Percentiles rank a stretch among this genome's conserved stretches.
These are phyloP conservation scores for Stomatorhinus walkeri DNA, from an alignment of 2,797 vertebrate genomes.

Conservation along the genomic window DNA sequence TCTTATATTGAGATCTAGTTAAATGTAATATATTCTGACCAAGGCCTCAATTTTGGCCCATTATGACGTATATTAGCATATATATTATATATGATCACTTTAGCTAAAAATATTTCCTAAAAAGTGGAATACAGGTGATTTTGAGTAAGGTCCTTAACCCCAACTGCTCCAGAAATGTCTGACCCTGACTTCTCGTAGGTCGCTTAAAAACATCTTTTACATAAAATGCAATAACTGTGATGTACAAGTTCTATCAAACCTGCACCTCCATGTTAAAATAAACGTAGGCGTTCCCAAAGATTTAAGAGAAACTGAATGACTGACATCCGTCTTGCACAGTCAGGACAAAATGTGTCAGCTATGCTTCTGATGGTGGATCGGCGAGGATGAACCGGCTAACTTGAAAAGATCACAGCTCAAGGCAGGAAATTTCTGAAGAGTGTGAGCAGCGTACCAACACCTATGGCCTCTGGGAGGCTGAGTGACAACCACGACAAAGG, in stretches of 20 bases:
- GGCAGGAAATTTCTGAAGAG: neutral
- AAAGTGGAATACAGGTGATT: too few relatives aligned
- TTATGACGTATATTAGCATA: neutral
- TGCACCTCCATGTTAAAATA: neutral
- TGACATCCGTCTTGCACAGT: neutral
- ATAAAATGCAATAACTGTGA: neutral
- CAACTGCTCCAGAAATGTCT: neutral
- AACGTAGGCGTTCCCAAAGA: neutral
- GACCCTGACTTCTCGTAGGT: neutral
- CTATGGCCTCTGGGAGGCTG: neutral
- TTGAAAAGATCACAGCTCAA: neutral
- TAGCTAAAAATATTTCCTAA: too few relatives aligned
- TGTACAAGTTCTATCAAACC: neutral
- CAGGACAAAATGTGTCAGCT: neutral
- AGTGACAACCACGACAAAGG: constrained; percentile 2
- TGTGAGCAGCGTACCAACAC: neutral
- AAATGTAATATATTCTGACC: neutral
- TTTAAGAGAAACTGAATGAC: neutral
- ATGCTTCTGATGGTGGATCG: neutral
- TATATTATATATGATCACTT: too few relatives aligned
- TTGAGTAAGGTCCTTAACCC: neutral
- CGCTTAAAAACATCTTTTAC: neutral
- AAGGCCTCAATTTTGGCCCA: neutral
- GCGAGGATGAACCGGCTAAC: neutral
- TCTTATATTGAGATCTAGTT: neutral